Percentiles rank a stretch among this genome's conserved stretches.
Evolutionary conservation across 2,797 vertebrate species (phyloP).

Genomic region (Tangara arthus): DNA sequence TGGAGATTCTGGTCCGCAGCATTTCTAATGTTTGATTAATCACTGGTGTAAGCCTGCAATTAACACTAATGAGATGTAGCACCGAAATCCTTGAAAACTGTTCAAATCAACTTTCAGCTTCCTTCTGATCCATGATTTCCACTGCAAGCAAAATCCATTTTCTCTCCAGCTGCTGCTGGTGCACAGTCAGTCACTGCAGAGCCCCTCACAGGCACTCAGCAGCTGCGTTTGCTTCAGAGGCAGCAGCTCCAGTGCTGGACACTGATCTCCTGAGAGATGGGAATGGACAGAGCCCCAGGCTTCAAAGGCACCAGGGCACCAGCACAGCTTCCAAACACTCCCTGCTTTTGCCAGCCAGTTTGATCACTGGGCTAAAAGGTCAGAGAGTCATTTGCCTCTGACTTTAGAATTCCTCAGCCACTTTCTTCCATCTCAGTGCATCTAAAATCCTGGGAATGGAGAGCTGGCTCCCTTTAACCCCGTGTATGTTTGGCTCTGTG

Average conservation of each 20-base stretch:
- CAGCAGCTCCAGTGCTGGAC: neutral
- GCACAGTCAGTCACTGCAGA: neutral
- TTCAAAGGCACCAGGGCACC: neutral
- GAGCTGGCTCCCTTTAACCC: neutral
- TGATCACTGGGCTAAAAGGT: neutral
- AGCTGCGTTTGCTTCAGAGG: constrained; percentile 15
- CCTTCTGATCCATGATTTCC: neutral
- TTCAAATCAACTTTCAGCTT: neutral
- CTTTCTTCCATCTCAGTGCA: neutral
- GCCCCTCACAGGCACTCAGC: neutral
- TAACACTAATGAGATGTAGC: constrained; percentile 17
- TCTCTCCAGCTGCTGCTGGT: neutral
- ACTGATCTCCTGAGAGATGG: neutral
- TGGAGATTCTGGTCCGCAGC: neutral
- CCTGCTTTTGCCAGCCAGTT: neutral
- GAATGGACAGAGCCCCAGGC: neutral
- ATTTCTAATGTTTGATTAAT: constrained; percentile 29
- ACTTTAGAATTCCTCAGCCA: neutral
- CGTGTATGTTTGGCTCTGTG: neutral
- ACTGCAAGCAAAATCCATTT: neutral
- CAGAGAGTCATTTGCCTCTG: constrained; percentile 6
- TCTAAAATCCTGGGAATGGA: neutral
- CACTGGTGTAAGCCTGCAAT: neutral
- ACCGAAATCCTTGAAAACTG: neutral
- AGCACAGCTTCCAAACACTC: neutral